Conservation (phyloP, 2,113 vertebrate species). For the Callocephalon fimbriatum region DNA sequence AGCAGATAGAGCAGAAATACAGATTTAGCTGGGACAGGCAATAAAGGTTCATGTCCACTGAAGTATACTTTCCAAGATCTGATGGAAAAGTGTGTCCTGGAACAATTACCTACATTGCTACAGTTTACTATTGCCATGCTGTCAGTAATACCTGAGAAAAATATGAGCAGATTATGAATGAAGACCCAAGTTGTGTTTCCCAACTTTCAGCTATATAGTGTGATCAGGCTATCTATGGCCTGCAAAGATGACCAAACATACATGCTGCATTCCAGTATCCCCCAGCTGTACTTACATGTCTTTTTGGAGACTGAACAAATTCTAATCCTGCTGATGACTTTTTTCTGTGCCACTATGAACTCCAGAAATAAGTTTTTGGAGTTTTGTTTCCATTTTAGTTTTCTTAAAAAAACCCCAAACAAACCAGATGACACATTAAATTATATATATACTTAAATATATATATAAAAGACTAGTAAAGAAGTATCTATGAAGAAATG, state of each 20-base stretch:
- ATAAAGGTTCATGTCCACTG: fast-evolving
- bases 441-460: too few species aligned
- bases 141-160: background rate
- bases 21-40: fast-evolving
- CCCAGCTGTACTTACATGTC: background rate
- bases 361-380: background rate
- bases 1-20: background rate
- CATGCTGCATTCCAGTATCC: fast-evolving
- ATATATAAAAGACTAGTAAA: background rate
- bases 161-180: background rate
- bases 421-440: background rate
- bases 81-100: background rate
- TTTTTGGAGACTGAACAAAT: background rate
- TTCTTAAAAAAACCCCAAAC: background rate
- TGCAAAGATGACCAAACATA: background rate
- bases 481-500: background rate
- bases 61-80: background rate
- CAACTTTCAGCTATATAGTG: background rate
- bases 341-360: background rate
- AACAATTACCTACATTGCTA: background rate
- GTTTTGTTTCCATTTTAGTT: background rate
- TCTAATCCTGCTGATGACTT: background rate
- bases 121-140: background rate
- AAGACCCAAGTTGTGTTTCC: background rate
- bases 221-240: too few species aligned